phyloP scores from a whole-genome alignment of 1,140 invertebrate species.

The Drosophila varians region DNA sequence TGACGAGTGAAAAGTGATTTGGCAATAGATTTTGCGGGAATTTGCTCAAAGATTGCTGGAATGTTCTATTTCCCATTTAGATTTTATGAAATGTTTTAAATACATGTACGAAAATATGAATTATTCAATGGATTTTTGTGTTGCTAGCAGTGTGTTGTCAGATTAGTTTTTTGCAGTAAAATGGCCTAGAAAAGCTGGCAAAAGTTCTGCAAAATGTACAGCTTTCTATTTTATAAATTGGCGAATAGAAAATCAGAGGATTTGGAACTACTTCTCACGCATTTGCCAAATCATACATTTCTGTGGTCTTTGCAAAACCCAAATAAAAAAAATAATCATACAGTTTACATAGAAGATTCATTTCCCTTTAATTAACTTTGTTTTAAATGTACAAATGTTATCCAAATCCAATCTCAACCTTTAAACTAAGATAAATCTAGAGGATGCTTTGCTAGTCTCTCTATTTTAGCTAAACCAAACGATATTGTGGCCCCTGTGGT shows the following conservation, averaged over 20 bases:
- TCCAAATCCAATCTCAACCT: not conserved
- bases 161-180: no score
- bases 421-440: not conserved
- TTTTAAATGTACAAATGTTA: not conserved
- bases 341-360: no score
- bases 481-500: not conserved
- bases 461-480: slow-evolving; percentile 18
- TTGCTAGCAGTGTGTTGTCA: not conserved
- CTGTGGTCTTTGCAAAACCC: no score
- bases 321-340: no score
- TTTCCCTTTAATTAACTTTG: not conserved
- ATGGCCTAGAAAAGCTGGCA: no score
- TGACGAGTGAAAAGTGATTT: slow-evolving; percentile 13
- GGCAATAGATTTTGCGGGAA: not conserved
- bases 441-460: not conserved
- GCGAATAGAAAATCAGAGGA: no score
- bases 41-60: not conserved
- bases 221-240: no score
- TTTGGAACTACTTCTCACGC: no score
- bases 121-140: not conserved
- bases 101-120: not conserved
- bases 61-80: not conserved
- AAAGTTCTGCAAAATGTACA: no score
- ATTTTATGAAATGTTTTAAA: not conserved
- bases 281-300: no score